Base-by-base conservation (phyloP, 2,888 invertebrate species). In the Campoplex nolae region DNA sequence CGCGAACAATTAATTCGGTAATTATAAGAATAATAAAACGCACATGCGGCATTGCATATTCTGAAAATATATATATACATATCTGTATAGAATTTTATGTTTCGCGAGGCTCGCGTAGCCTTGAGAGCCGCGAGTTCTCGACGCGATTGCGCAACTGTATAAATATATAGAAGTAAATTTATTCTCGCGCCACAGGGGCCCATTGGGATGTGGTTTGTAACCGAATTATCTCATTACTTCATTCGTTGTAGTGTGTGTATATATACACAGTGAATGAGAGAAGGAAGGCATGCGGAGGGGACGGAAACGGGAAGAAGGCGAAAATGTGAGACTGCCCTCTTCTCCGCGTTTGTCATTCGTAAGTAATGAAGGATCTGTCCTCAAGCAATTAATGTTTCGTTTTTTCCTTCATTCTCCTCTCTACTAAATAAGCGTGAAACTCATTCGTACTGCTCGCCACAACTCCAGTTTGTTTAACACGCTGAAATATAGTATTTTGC, bases 161-260 rank as follows among this genome's bases (percentile, higher is more conserved):
- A 62, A 38, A 42, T 56, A 48, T 28, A 48, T 54, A 45, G n/a
- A 42, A 23, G 75, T 65, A 32, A 62, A 82, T 62, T 85, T 38
- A 51, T 79, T 67, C 71, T 42, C 84, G 76, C 42, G 75, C 23
- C 70, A 28, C 28, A 42, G 88, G 87, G 42, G 67, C 84, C 86
- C 88, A 84, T 83, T 42, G 76, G 35, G 83, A 81, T 87, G 77
- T 78, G 78, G 80, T 86, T 88, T 78, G 86, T 86, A 89, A 88
- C 88, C 83, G 83, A 90, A 91, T 91, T 91, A 91, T 92, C 91
- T 89, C 88, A 89, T 90, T 89, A 89, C 82, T 90, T 90, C 87
- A 75, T 89, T 88, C 84, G 81, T 87, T 68, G 32, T 32, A 62
- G 32, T 62, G 6, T 62, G 6, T 38, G 23, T 23, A 23, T 23